Evolutionary conservation across 1,140 invertebrate species (phyloP), one percentile per base, ranked within the genome.

Genomic region (Spodoptera litura): DNA sequence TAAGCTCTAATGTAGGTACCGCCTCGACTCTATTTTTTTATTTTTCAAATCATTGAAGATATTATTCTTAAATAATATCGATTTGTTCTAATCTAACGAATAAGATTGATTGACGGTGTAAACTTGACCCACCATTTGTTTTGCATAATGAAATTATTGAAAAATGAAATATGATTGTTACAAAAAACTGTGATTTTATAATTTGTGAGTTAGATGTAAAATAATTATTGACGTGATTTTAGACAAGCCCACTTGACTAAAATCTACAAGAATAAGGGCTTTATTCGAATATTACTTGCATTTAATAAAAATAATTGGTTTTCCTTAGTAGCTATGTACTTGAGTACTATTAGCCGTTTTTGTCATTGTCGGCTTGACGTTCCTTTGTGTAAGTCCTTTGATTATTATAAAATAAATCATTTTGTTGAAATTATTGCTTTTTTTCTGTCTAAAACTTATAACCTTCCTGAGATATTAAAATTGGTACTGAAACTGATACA

Each of bases 261-360:
- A 64, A 53, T 64, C 25, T 62, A 35, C 27, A 15, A 52, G n/a
- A 62, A 64, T 38, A 13, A 11, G 59, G 68, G 68, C 38, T 44
- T 38, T 75, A 71, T 71, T 70, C 61, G 61, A 76, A 68, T 64
- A 35, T 79, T 51, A 58, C 76, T 77, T 83, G 82, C 82, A 83
- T 83, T 83, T 83, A 82, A 72, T 73, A 59, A 76, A 44, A 62
- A 27, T 73, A n/a, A 64, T 35, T 52, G 25, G 59, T 38, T 75
- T 62, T 75, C 31, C 51, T 31, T 44, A 49, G 55, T 73, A 51
- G 53, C 27, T 35, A 8, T 35, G n/a, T 49, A 59, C 38, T 44
- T 44, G 38, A 44, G 27, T 64, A 55, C 15, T 64, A 8, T 64
- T 35, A 27, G 20, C 59, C 44, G 38, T 52, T 52, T 75, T 61